These are phyloP conservation scores for Palaemon carinicauda DNA, from an alignment of 1,140 invertebrate genomes.

Conservation along the genomic window DNA sequence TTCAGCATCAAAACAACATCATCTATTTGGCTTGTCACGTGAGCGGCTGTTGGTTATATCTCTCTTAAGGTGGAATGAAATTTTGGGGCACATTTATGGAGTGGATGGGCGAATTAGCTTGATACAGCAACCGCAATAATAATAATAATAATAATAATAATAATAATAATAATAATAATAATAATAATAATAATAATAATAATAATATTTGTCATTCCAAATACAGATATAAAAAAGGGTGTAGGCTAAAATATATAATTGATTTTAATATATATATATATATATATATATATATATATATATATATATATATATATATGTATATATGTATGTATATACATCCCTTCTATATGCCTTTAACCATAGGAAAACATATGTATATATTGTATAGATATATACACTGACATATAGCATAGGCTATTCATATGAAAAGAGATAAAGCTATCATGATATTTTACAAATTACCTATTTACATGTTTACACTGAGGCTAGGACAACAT, in stretches of 20 bases:
- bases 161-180: too few relatives aligned
- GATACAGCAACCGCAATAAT: too few relatives aligned
- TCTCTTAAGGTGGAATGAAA: background rate
- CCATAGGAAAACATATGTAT: background rate
- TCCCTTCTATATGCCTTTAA: too few relatives aligned
- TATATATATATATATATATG: background rate
- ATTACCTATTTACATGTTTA: too few relatives aligned
- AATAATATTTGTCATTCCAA: background rate
- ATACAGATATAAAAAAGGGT: background rate
- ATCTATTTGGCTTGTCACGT: background rate
- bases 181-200: background rate
- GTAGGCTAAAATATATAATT: background rate
- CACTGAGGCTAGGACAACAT: too few relatives aligned
- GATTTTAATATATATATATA: conserved; percentile 2
- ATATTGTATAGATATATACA: background rate
- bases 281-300: conserved; percentile 2
- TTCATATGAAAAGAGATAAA: too few relatives aligned
- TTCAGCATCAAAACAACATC: background rate
- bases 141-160: too few relatives aligned
- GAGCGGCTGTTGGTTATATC: background rate
- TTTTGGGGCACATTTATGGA: too few relatives aligned
- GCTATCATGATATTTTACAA: too few relatives aligned
- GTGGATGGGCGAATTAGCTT: too few relatives aligned
- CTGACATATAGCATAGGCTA: too few relatives aligned
- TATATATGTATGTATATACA: background rate